Evolutionary conservation across 2,113 vertebrate genomes (phyloP).

Genomic region (Phalacrocorax brasilianus): DNA sequence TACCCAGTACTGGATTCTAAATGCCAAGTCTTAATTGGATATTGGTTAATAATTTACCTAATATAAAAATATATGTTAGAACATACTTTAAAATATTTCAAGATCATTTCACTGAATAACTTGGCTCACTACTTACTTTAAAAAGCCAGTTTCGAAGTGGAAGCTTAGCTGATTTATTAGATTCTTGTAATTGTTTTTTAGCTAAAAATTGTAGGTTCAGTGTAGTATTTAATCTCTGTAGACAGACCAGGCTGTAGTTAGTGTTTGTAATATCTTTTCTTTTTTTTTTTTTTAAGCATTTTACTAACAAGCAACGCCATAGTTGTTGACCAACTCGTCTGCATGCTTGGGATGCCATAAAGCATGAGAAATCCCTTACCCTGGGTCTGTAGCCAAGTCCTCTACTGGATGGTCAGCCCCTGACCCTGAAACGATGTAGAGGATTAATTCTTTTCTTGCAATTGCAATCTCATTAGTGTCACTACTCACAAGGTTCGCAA

Average conservation of each 20-base stretch:
- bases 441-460: not conserved
- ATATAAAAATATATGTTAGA: not conserved
- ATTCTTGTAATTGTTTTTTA: not conserved
- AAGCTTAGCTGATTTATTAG: not conserved
- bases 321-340: not conserved
- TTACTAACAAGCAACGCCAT: not conserved
- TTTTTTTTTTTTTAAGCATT: not conserved
- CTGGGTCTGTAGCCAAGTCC: not conserved
- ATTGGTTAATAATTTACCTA: not conserved
- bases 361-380: not conserved
- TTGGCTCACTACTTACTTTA: not conserved
- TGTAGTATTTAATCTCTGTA: not conserved
- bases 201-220: not conserved
- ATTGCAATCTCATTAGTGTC: fast-evolving
- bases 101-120: not conserved
- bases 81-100: not conserved
- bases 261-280: no score
- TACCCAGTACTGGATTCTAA: not conserved
- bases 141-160: not conserved
- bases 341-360: not conserved
- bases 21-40: not conserved
- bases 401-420: not conserved
- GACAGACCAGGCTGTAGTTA: not conserved
- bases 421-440: not conserved
- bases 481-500: not conserved